Evolutionary conservation across 2,888 invertebrate species (phyloP).

Genomic region (Mesorhabditis spiculigera): DNA sequence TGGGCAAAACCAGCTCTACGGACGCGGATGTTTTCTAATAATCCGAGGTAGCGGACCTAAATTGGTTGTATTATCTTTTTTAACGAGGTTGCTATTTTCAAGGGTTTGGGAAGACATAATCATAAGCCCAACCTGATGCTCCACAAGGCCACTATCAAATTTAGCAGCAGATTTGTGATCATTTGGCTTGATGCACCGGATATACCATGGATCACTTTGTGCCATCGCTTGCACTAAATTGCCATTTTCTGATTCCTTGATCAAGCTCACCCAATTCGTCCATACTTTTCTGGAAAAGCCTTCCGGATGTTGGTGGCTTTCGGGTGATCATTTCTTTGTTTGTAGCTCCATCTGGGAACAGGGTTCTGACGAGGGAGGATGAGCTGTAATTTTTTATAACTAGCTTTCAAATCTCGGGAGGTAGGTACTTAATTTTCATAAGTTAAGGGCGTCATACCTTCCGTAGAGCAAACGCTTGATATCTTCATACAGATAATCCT

Average conservation of each 20-base stretch:
- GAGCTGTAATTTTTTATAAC: constrained; percentile 21
- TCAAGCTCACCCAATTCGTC: background rate
- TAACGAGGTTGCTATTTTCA: background rate
- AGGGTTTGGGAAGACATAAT: background rate
- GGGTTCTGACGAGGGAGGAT: constrained; percentile 69
- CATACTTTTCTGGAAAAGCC: constrained; percentile 75
- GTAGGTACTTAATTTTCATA: background rate
- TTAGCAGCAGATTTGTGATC: constrained; percentile 81
- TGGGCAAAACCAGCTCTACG: constrained; percentile 95
- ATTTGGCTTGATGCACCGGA: constrained; percentile 94
- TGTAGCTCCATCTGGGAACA: constrained; percentile 96
- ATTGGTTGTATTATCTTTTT: constrained; percentile 1
- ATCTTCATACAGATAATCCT: constrained; percentile 91
- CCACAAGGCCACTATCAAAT: constrained; percentile 77
- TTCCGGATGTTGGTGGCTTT: constrained; percentile 87
- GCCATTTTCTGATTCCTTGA: background rate
- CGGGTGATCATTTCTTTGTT: constrained; percentile 88
- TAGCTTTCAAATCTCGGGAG: background rate
- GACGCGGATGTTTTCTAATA: constrained; percentile 91
- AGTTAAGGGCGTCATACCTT: constrained; percentile 57
- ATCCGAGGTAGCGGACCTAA: constrained; percentile 73
- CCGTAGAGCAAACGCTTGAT: constrained; percentile 86
- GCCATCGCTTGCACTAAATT: constrained; percentile 80
- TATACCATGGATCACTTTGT: constrained; percentile 76
- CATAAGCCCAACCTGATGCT: constrained; percentile 61